Evolutionary conservation across 2,113 vertebrate species (phyloP).

Genomic region (Corythoichthys intestinalis): DNA sequence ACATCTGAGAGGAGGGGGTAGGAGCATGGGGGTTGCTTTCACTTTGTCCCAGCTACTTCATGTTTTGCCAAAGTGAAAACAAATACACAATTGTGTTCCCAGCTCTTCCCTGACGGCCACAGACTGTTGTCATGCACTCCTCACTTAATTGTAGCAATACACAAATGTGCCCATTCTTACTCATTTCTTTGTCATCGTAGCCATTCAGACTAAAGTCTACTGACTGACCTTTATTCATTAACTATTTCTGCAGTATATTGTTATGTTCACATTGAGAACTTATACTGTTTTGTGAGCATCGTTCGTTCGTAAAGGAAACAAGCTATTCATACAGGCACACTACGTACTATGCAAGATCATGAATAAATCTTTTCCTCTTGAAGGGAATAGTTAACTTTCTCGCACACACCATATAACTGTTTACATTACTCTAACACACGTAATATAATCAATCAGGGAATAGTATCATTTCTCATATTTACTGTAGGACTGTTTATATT

Average conservation of each 20-base stretch:
- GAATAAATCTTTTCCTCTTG: not conserved
- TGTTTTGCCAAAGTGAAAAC: slow-evolving; percentile 58
- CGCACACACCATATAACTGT: too few relatives aligned
- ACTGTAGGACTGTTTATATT: too few relatives aligned
- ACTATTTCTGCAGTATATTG: not conserved
- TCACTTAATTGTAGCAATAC: slow-evolving; percentile 57
- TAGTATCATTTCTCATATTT: too few relatives aligned
- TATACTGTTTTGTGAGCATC: slow-evolving; percentile 9
- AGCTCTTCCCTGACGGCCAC: slow-evolving; percentile 37
- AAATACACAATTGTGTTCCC: slow-evolving; percentile 58
- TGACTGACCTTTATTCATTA: not conserved
- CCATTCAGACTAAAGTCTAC: slow-evolving; percentile 10
- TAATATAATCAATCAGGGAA: too few relatives aligned
- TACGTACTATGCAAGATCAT: slow-evolving; percentile 17
- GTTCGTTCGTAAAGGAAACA: slow-evolving; percentile 1
- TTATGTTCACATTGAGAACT: not conserved
- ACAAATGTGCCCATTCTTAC: slow-evolving; percentile 35
- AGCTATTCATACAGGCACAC: not conserved
- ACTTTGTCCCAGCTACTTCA: slow-evolving; percentile 54
- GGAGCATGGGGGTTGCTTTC: slow-evolving; percentile 13
- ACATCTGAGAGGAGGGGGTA: slow-evolving; percentile 33
- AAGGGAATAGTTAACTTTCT: too few relatives aligned
- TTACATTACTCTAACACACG: too few relatives aligned
- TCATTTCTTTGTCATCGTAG: slow-evolving; percentile 13
- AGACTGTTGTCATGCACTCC: slow-evolving; percentile 52